Percentiles rank a stretch among this genome's conserved stretches.
phyloP scores from a whole-genome alignment of 2,888 invertebrate genomes.

The Harpagoxenus sublaevis region DNA sequence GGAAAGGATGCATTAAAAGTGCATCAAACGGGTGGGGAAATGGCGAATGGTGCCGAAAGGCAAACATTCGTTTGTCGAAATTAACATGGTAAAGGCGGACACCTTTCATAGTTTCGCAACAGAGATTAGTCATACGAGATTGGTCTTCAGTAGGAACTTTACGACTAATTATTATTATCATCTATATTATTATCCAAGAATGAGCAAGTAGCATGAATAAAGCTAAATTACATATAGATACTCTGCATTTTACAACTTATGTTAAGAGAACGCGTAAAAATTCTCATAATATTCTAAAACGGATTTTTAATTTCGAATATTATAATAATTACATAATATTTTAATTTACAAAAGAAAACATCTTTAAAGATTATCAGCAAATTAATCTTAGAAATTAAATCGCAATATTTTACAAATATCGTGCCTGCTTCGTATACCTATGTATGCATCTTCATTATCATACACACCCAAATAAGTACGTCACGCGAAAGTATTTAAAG shows the following conservation, averaged over 20 bases:
- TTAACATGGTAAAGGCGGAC: constrained; percentile 51
- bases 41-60: constrained; percentile 35
- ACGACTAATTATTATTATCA: constrained; percentile 35
- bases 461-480: not conserved
- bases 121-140: constrained; percentile 13
- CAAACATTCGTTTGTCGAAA: constrained; percentile 43
- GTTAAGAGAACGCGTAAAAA: not conserved
- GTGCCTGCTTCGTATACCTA: not conserved
- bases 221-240: constrained; percentile 15
- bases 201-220: not conserved
- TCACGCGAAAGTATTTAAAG: constrained; percentile 18
- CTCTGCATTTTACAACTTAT: not conserved
- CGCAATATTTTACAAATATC: not conserved
- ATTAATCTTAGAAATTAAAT: constrained; percentile 17
- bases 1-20: constrained; percentile 54
- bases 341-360: not conserved
- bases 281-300: not conserved
- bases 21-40: constrained; percentile 39
- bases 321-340: not conserved
- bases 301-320: not conserved
- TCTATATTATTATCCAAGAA: not conserved
- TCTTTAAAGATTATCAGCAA: not conserved
- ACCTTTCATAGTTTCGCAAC: constrained; percentile 28
- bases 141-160: not conserved
- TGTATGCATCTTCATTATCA: not conserved